Evolutionary conservation across 2,113 vertebrate species (phyloP).

Genomic region (Ptilorrhoa leucosticta): DNA sequence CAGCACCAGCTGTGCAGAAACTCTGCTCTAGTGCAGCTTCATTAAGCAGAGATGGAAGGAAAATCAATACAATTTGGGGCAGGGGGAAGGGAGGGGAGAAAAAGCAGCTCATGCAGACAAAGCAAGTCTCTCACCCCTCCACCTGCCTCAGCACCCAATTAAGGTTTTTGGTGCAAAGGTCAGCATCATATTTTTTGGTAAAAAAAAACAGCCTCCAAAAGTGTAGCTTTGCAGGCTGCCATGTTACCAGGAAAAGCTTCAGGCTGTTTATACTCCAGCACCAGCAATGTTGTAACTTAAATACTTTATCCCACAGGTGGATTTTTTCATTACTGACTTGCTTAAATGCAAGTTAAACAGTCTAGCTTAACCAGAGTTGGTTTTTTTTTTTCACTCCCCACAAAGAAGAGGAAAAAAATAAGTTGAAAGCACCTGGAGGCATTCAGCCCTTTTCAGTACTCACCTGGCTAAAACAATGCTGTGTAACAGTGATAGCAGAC

Average conservation of each 20-base stretch:
- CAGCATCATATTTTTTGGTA: not conserved
- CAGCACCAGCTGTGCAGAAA: not conserved
- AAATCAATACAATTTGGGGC: rapidly evolving
- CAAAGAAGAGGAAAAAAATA: not conserved
- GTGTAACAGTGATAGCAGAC: not conserved
- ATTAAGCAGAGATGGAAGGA: not conserved
- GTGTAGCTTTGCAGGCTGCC: not conserved
- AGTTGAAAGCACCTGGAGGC: not conserved
- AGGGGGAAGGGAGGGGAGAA: not conserved
- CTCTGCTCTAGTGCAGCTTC: not conserved
- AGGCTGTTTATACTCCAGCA: not conserved
- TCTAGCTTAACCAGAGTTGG: not conserved
- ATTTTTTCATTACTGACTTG: not conserved
- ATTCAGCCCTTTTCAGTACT: not conserved
- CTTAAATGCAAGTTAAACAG: not conserved
- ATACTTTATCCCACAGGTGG: not conserved
- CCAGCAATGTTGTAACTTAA: not conserved
- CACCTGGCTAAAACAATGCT: not conserved
- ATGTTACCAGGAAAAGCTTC: not conserved
- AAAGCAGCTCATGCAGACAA: not conserved
- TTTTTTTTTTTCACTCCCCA: not conserved
- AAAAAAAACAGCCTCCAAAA: not conserved
- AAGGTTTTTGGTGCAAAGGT: not conserved
- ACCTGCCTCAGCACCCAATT: rapidly evolving
- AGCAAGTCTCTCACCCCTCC: not conserved